These are phyloP conservation scores for Paedocypris micromegethes DNA, from an alignment of 2,797 vertebrate species.

Conservation along the genomic window DNA sequence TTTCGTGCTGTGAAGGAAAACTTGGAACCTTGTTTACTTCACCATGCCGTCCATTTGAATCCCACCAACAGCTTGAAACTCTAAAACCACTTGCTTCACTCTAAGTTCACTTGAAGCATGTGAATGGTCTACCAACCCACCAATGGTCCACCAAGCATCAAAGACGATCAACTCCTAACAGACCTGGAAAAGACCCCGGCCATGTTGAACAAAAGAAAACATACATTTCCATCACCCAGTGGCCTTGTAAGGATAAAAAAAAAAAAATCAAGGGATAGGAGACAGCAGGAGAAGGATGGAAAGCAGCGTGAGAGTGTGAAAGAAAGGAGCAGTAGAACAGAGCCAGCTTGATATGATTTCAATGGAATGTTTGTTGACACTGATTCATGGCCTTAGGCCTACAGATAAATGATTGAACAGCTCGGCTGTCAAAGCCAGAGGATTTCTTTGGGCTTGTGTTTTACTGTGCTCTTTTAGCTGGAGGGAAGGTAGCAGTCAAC, in stretches of 20 bases:
- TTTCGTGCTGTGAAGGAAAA: too few species aligned
- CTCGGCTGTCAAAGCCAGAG: conserved; percentile 88
- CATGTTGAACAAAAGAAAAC: conserved; percentile 51
- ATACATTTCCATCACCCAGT: conserved; percentile 30
- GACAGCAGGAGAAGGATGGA: conserved; percentile 61
- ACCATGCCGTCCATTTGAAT: too few species aligned
- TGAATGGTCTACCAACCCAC: conserved; percentile 3
- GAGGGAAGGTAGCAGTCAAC: conserved; percentile 96
- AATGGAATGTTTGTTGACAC: conserved; percentile 92
- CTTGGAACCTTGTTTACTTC: too few species aligned
- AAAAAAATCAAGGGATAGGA: conserved; percentile 39
- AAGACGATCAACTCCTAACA: conserved; percentile 18
- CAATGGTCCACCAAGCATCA: conserved; percentile 30
- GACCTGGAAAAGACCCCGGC: conserved; percentile 16
- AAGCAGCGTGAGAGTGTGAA: conserved; percentile 51
- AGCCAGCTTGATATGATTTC: conserved; percentile 88
- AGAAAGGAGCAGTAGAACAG: conserved; percentile 75
- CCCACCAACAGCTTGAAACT: too few species aligned
- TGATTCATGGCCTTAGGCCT: conserved; percentile 83
- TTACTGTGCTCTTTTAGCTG: conserved; percentile 80
- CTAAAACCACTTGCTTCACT: too few species aligned
- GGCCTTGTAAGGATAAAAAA: conserved; percentile 28
- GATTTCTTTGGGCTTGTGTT: conserved; percentile 91
- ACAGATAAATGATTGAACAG: conserved; percentile 96
- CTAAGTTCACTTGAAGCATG: not conserved